Percentiles rank a stretch among this genome's conserved stretches.
Conservation (phyloP, 2,888 invertebrate species). For the Metacarcinus magister region DNA sequence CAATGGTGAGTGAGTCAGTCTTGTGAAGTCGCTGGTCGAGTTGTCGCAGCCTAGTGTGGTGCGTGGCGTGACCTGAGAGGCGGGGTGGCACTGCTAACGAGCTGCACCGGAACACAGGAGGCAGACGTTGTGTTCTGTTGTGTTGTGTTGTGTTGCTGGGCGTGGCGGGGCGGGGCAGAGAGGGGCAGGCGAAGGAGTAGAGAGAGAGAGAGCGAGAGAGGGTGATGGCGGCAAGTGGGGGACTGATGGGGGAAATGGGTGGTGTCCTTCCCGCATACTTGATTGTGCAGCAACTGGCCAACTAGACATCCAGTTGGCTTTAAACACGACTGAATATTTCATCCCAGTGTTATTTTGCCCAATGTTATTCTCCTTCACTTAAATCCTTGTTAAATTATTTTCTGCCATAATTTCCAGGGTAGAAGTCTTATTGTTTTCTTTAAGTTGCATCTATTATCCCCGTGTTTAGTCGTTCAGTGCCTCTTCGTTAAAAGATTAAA, state of each 20-base stretch:
- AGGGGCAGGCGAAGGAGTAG: background rate
- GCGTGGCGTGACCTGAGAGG: background rate
- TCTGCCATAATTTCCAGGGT: background rate
- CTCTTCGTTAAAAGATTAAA: background rate
- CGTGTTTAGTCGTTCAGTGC: background rate
- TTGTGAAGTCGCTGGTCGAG: background rate
- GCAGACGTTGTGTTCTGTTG: background rate
- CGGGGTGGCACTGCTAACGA: background rate
- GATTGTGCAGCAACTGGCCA: slow-evolving; percentile 5
- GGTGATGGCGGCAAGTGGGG: background rate
- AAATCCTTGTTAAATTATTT: background rate
- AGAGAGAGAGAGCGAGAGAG: background rate
- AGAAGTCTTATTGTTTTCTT: background rate
- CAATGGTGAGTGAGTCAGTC: background rate
- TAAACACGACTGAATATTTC: background rate
- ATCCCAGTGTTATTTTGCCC: background rate
- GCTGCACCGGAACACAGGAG: slow-evolving; percentile 18
- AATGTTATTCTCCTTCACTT: background rate
- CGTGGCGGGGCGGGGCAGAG: background rate
- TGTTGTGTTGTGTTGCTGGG: slow-evolving; percentile 15
- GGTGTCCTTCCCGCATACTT: slow-evolving; percentile 21
- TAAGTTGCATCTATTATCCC: background rate
- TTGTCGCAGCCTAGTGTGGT: background rate
- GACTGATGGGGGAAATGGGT: slow-evolving; percentile 2
- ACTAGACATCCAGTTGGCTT: background rate